Percentiles rank a stretch among this genome's conserved stretches.
These are phyloP conservation scores for Eupithecia subumbrata DNA, from an alignment of 2,888 invertebrate species.

Conservation along the genomic window DNA sequence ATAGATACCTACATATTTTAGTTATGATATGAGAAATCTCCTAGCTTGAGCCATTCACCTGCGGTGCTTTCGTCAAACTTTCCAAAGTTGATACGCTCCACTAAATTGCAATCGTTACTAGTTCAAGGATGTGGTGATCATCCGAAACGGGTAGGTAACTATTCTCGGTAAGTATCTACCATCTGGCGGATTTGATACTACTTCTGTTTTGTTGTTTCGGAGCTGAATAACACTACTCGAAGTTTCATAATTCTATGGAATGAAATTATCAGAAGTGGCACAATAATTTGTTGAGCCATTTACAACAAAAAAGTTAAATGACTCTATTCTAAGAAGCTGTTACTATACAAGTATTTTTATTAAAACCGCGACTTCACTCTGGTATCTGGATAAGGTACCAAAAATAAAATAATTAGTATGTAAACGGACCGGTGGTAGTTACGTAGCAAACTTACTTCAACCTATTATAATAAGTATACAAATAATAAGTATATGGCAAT, in stretches of 20 bases:
- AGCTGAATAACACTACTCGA: background rate
- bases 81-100: conserved; percentile 52
- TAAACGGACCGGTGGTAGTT: background rate
- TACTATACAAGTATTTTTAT: background rate
- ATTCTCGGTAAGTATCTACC: background rate
- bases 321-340: no score
- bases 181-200: background rate
- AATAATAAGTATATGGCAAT: background rate
- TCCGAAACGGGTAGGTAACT: conserved; percentile 8
- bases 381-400: background rate
- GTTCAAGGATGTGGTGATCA: conserved; percentile 50
- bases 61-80: conserved; percentile 55
- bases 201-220: background rate
- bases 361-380: background rate
- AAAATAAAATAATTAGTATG: background rate
- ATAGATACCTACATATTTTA: background rate
- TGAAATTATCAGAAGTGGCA: background rate
- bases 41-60: conserved; percentile 50
- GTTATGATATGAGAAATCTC: conserved; percentile 25
- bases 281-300: background rate
- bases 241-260: background rate
- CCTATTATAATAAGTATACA: background rate
- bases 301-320: background rate
- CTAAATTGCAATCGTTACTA: conserved; percentile 60
- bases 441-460: background rate